phyloP scores from a whole-genome alignment of 2,888 invertebrate species.

The Odiellus spinosus region DNA sequence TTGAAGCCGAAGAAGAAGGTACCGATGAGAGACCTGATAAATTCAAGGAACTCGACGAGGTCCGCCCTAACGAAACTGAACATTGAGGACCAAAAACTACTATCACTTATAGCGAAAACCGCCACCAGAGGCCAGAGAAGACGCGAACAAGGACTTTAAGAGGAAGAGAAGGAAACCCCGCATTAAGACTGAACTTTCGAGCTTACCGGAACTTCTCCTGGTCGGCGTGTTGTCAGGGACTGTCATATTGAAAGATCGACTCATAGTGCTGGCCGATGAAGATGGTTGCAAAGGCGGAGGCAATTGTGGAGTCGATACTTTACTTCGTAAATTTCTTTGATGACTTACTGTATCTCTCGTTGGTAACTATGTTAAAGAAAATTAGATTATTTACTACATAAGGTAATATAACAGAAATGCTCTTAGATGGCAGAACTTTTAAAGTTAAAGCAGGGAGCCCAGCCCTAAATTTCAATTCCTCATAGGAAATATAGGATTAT shows the following conservation, averaged over 20 bases:
- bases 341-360: no score
- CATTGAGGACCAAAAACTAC: no score
- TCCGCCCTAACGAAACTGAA: no score
- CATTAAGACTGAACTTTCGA: neutral
- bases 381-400: no score
- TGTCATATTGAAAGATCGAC: no score
- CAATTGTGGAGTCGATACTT: neutral
- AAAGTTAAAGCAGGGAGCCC: no score
- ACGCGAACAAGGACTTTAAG: neutral
- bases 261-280: neutral
- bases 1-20: neutral
- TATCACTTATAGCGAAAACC: no score
- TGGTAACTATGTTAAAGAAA: no score
- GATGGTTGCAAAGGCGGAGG: neutral
- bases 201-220: neutral
- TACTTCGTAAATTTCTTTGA: no score
- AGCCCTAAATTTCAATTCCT: no score
- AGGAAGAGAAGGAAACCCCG: neutral
- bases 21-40: neutral
- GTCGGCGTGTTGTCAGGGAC: neutral
- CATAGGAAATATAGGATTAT: no score
- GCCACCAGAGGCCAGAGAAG: neutral
- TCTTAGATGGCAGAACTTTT: neutral
- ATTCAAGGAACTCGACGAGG: neutral
- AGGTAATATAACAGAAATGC: neutral